These are phyloP conservation scores for Onychomys leucogaster DNA, from an alignment of 2,797 vertebrate species.

Conservation along the genomic window DNA sequence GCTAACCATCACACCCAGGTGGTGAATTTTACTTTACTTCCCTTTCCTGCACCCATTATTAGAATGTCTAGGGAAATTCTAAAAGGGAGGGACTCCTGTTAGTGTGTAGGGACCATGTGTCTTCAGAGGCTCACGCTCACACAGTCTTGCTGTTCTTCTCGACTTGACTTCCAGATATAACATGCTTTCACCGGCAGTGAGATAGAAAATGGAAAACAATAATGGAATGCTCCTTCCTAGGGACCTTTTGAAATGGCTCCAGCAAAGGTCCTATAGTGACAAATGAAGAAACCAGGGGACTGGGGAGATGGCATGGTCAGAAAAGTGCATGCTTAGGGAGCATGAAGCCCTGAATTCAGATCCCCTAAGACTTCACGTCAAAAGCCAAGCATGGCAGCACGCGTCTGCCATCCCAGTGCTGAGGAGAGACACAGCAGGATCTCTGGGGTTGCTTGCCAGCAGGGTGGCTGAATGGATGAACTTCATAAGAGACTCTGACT, in stretches of 20 bases:
- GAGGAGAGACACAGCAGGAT: neutral
- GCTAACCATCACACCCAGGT: neutral
- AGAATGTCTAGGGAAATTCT: conserved; percentile 41
- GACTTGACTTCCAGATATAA: conserved; percentile 11
- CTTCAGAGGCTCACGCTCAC: conserved; percentile 38
- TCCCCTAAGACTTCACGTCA: neutral
- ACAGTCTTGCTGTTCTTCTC: neutral
- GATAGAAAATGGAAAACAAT: neutral
- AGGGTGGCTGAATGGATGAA: neutral
- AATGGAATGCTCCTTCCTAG: rapidly evolving
- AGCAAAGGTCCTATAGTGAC: neutral
- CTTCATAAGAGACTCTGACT: neutral
- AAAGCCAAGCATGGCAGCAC: neutral
- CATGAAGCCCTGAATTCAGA: neutral
- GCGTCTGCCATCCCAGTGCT: neutral
- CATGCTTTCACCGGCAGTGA: neutral
- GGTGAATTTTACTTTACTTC: neutral
- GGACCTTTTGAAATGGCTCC: neutral
- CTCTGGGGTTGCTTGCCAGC: neutral
- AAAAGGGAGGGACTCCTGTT: conserved; percentile 67
- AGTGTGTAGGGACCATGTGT: neutral
- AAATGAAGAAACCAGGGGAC: neutral
- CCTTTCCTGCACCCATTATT: neutral
- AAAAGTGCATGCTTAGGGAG: neutral
- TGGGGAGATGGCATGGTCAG: neutral